These are phyloP conservation scores for Pycnonotus jocosus DNA, from an alignment of 2,113 vertebrate species.

Conservation along the genomic window DNA sequence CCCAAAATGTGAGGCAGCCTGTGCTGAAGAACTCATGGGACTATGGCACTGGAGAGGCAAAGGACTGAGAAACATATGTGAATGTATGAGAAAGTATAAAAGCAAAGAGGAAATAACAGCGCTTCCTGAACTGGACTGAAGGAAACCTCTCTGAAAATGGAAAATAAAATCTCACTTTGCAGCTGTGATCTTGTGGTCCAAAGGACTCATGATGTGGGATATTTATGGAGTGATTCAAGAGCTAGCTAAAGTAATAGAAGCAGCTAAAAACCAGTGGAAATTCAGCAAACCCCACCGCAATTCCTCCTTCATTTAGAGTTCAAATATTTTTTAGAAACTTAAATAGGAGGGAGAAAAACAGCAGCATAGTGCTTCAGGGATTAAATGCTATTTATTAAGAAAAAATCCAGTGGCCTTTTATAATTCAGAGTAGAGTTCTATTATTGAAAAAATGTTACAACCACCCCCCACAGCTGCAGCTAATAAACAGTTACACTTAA, in stretches of 20 bases:
- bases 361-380: background rate
- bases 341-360: background rate
- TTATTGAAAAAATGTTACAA: background rate
- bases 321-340: background rate
- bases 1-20: background rate
- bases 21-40: background rate
- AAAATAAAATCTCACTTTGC: background rate
- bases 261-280: background rate
- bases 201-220: background rate
- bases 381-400: background rate
- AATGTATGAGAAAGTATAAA: background rate
- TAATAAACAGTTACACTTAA: background rate
- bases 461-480: background rate
- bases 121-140: background rate
- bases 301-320: background rate
- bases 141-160: background rate
- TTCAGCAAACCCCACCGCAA: background rate
- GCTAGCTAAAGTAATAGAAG: background rate
- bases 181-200: background rate
- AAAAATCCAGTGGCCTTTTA: background rate
- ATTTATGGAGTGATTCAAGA: background rate
- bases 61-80: background rate
- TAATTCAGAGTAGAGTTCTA: background rate
- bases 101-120: background rate
- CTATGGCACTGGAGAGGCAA: background rate